A percentile compares a stretch with the other conserved stretches of the same genome.
phyloP scores from a whole-genome alignment of 2,113 vertebrate species.

The Spea multiplicata region DNA sequence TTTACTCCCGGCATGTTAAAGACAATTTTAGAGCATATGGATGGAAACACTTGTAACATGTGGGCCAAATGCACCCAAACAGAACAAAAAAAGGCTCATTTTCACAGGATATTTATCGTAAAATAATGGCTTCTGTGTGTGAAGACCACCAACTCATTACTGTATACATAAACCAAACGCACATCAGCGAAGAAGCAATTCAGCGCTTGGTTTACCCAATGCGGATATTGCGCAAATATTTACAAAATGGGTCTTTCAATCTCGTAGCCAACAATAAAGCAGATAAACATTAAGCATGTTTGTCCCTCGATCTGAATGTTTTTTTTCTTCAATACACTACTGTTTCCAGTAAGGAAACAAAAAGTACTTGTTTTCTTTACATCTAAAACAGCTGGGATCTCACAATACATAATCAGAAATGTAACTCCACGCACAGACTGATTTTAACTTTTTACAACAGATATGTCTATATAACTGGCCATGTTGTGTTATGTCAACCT shows the following conservation, averaged over 20 bases:
- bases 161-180: no score
- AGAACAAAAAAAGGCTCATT: no score
- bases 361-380: background rate
- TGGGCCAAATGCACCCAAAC: no score
- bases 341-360: background rate
- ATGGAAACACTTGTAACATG: no score
- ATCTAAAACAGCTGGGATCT: background rate
- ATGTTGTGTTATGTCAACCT: background rate
- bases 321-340: background rate
- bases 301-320: conserved; percentile 4
- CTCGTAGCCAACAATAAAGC: background rate
- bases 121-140: no score
- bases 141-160: no score
- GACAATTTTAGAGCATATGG: no score
- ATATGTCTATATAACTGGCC: background rate
- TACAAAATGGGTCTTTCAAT: conserved; percentile 5
- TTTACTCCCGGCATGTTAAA: no score
- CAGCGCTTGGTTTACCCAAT: background rate
- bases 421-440: background rate
- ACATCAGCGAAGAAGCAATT: background rate
- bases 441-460: background rate
- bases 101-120: no score
- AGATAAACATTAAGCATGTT: background rate
- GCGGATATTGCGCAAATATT: background rate
- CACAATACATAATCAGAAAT: background rate